A percentile compares a stretch with the other conserved stretches of the same genome.
These are phyloP conservation scores for Hiodon tergisus DNA, from an alignment of 2,113 vertebrate species.

Conservation along the genomic window DNA sequence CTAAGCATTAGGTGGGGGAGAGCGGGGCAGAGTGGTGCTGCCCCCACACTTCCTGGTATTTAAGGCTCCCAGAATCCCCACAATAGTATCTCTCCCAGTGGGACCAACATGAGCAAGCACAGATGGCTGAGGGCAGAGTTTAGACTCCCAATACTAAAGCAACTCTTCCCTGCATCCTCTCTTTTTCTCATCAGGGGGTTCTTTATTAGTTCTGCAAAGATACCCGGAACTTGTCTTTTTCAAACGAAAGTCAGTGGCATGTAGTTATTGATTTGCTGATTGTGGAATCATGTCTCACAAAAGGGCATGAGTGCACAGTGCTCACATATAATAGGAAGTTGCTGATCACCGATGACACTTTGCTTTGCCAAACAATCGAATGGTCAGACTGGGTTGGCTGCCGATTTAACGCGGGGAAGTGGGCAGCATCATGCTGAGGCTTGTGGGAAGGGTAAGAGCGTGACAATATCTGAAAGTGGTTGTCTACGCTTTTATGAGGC, in stretches of 20 bases:
- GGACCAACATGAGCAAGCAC: no score
- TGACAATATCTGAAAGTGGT: neutral
- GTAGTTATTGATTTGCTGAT: no score
- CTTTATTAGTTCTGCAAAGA: no score
- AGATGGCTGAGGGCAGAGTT: no score
- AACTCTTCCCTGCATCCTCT: no score
- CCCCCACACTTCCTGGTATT: neutral
- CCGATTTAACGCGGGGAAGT: no score
- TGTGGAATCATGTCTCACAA: neutral
- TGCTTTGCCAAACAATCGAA: neutral
- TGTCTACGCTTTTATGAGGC: neutral
- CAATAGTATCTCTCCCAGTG: neutral
- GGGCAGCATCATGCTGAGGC: no score
- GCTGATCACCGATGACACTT: neutral
- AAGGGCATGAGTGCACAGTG: neutral
- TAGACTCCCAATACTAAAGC: no score
- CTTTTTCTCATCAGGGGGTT: no score
- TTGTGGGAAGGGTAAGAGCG: no score
- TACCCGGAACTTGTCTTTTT: no score
- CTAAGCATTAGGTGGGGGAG: constrained; percentile 3
- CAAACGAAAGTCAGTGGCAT: no score
- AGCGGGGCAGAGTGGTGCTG: constrained; percentile 15
- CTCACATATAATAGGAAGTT: neutral
- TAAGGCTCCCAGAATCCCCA: neutral
- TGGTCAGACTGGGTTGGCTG: neutral